Percentiles rank a stretch among this genome's conserved stretches.
phyloP scores from a whole-genome alignment of 30 jellyfish, hydroid and myxozoan species.

The Calvadosia cruxmelitensis region DNA sequence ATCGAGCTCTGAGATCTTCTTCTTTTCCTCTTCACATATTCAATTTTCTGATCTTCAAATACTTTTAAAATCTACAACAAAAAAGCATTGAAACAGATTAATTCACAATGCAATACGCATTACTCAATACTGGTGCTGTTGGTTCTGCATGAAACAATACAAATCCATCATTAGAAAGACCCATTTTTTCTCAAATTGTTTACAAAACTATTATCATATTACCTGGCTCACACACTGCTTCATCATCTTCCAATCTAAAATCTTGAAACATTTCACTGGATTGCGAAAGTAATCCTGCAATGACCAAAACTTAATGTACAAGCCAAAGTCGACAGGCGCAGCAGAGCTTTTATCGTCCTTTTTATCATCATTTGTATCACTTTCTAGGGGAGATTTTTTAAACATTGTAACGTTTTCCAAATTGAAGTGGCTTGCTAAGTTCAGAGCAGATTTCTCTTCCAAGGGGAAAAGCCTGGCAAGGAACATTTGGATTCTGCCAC shows the following conservation, averaged over 20 bases:
- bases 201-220: background rate
- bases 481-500: conserved; percentile 90
- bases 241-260: conserved; percentile 63
- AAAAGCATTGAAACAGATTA: background rate
- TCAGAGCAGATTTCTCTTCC: conserved; percentile 93
- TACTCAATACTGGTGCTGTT: no score
- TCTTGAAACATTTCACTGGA: conserved; percentile 63
- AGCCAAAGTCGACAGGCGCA: conserved; percentile 65
- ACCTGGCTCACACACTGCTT: conserved; percentile 60
- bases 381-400: conserved; percentile 34
- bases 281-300: conserved; percentile 69
- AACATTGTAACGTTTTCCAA: conserved; percentile 62
- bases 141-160: no score
- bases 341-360: conserved; percentile 48
- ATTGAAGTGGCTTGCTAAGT: conserved; percentile 77
- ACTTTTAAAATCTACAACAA: conserved; percentile 49
- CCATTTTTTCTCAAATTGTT: background rate
- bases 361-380: conserved; percentile 16
- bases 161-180: background rate
- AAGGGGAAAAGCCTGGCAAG: conserved; percentile 85
- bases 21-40: conserved; percentile 33
- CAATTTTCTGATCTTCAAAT: conserved; percentile 66
- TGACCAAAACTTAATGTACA: conserved; percentile 68
- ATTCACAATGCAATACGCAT: background rate
- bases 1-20: conserved; percentile 21